Evolutionary conservation across 2,113 vertebrate genomes (phyloP), one percentile per base, ranked within the genome.

Genomic region (Ceyx margarethae): DNA sequence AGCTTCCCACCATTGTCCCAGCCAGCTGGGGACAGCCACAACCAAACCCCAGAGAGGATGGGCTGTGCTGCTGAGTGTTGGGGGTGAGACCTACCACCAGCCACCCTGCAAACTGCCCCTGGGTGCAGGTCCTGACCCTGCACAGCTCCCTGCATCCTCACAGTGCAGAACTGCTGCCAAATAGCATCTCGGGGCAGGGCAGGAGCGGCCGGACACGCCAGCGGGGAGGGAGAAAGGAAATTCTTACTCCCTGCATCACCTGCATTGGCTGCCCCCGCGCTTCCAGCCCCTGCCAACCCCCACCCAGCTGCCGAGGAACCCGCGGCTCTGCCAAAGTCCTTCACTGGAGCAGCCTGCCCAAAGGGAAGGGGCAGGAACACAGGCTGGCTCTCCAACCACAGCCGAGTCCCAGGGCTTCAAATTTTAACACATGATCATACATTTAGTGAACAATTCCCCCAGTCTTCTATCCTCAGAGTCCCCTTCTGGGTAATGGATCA

Each of bases 1-100:
- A 2, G 60, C 95, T 98, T 98, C 97, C 97, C 87, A 16, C 89
- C 75, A 97, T 97, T 98, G 98, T 98, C 95, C 93, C 37, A 0
- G 87, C 91, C 87, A 81, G 67, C 60, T 15, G 3, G 45, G 75
- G 42, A 51, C 8, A 28, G 78, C 84, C 60, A 80, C 48, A 67
- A 75, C 61, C 73, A 1, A 46, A 4, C 76, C 60, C 58, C 22
- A 0, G 72, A 46, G 11, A 3, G 16, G 33, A 57, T 20, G 71
- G 11, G 22, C 2, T 3, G 11, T 5, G 67, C 57, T 50, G 0
- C 42, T 43, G 37, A 45, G 57, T 51, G 57, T 51, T 4, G 3
- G 31, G 43, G 48, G 48, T 1, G 2, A 54, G 46, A 71, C 15
- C 28, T 62, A 33, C 9, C 6, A 2, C 11, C 11, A 8, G 35